Base-by-base conservation (phyloP, 2,797 vertebrate genomes). In the Chelmon rostratus region DNA sequence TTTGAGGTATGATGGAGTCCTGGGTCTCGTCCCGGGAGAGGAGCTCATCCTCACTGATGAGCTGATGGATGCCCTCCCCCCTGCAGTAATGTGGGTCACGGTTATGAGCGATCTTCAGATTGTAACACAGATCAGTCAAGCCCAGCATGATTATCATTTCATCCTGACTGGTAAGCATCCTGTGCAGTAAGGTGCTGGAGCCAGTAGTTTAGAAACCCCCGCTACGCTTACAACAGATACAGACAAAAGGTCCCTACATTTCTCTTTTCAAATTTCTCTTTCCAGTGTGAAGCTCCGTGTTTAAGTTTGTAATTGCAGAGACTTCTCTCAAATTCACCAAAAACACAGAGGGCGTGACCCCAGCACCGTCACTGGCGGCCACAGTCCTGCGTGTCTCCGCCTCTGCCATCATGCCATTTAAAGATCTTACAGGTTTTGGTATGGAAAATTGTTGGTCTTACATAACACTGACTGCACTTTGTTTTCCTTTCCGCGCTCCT, bases 41-140 rank as follows among this genome's bases (percentile, higher is more conserved):
- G 72, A 85, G 77, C 82, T 86, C 76, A 82, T 92, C 88, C 80
- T 69, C 23, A 10, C 88, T 90, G 79, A 88, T 91, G 87, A 90
- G 84, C 81, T 78, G 91, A 91, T 84, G 2, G 44, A 3, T 5
- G 18, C 44, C 75, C 84, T 54, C 61, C 40, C 37, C 70, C 54
- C 49, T 49, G 69, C 66, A 40, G 76, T 88, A 79, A 91, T 89
- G 59, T 93, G 89, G 92, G 90, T 89, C 84, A 88, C 15, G 3
- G 74, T 74, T 68, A 81, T 18, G 21, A 53, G 54, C 59, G 56
- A 81, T 85, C 63, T 76, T 86, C 42, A 68, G 46, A 82, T 49
- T 50, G 50, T 78, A 82, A 77, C 81, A 49, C 67, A 35, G 65
- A 86, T 78, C 69, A 77, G 59, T 85, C 70, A 58, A 73, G 71